These are phyloP conservation scores for Pseudorhombus dupliciocellatus DNA, from an alignment of 2,113 vertebrate species.

Conservation along the genomic window DNA sequence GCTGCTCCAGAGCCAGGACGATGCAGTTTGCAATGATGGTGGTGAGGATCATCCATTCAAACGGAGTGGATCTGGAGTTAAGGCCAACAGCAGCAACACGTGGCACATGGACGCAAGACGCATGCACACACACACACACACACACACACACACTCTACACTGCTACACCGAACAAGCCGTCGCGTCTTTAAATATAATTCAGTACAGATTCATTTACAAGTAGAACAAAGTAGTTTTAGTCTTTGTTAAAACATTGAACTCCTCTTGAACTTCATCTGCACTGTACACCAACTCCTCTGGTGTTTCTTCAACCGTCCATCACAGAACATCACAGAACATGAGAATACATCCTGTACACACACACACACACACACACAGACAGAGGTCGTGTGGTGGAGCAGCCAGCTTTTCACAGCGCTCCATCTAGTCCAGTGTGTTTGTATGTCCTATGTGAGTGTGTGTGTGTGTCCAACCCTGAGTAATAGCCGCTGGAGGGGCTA, in stretches of 20 bases:
- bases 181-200: too few species aligned
- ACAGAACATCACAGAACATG: too few species aligned
- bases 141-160: slow-evolving; percentile 12
- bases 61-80: slow-evolving; percentile 77
- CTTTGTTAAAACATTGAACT: too few species aligned
- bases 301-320: too few species aligned
- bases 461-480: slow-evolving; percentile 68
- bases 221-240: too few species aligned
- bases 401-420: slow-evolving; percentile 52
- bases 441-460: slow-evolving; percentile 40
- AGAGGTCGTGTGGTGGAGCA: slow-evolving; percentile 48
- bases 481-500: slow-evolving; percentile 68
- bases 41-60: slow-evolving; percentile 84
- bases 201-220: too few species aligned
- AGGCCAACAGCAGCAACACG: slow-evolving; percentile 49
- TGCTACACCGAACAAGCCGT: not conserved
- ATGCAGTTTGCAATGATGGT: slow-evolving; percentile 85
- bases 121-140: slow-evolving; percentile 1
- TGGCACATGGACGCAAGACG: not conserved
- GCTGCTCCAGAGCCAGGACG: slow-evolving; percentile 81
- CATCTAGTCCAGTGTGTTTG: slow-evolving; percentile 49
- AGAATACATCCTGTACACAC: not conserved
- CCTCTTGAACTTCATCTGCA: too few species aligned
- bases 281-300: too few species aligned
- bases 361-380: slow-evolving; percentile 31